phyloP scores from a whole-genome alignment of 2,113 vertebrate species.

The Rostratula benghalensis region DNA sequence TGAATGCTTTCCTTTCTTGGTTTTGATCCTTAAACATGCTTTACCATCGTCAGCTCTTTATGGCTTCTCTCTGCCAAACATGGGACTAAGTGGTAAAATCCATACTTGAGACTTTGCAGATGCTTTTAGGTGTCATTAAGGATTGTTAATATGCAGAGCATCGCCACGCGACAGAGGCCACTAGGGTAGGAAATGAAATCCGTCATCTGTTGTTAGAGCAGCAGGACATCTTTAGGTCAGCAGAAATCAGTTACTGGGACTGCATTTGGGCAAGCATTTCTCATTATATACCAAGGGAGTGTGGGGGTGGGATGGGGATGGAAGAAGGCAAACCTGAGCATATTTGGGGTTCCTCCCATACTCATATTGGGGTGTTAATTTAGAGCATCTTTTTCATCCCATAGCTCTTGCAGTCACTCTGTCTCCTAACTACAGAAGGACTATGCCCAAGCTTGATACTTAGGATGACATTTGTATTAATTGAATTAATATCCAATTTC shows the following conservation, averaged over 20 bases:
- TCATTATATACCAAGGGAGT: background rate
- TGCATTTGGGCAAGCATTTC: background rate
- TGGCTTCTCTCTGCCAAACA: background rate
- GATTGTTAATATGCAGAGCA: conserved; percentile 15
- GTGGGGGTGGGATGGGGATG: background rate
- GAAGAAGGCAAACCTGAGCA: background rate
- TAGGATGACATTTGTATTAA: background rate
- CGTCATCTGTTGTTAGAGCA: background rate
- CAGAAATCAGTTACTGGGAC: background rate
- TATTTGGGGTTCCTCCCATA: background rate
- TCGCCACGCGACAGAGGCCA: background rate
- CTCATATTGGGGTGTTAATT: rapidly evolving
- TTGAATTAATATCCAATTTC: background rate
- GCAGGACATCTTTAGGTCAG: background rate
- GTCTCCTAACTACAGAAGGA: background rate
- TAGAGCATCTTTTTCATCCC: background rate
- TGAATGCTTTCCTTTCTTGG: background rate
- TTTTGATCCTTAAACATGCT: background rate
- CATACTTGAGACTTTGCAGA: conserved; percentile 2
- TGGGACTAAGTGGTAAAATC: conserved; percentile 14
- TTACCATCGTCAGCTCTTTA: background rate
- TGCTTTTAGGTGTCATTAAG: conserved; percentile 44
- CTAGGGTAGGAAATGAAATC: background rate
- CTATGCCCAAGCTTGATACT: background rate
- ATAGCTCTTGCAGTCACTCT: background rate